Evolutionary conservation across 2,797 vertebrate species (phyloP), one percentile per base, ranked within the genome.

Genomic region (Alectoris magna): DNA sequence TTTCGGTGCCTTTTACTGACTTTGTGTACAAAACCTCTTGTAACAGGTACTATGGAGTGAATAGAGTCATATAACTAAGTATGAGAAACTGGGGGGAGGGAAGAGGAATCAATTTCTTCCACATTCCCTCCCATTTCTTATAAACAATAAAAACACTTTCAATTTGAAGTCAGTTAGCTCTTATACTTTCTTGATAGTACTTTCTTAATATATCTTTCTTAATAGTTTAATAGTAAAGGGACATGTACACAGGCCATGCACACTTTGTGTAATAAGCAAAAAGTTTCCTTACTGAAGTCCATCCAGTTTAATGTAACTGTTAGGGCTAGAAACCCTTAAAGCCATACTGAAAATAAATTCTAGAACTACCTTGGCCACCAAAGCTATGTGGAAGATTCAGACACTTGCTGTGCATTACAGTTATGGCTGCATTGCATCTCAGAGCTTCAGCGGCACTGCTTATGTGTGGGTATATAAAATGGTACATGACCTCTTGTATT

Each of bases 401-500:
- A 55, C 6, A 3, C 55, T 55, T 22, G 10, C 46, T 64, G 7
- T 23, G 21, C n/a, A 8, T 74, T 41, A 46, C 31, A 51, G 15
- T 24, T 44, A 7, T 16, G 56, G 34, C 31, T 80, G 36, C 26
- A 31, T 8, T 11, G 21, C 23, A 66, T 31, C 1, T 2, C 5
- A n/a, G 41, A 18, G 41, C 26, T 59, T 17, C 71, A 46, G 67
- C 12, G 18, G 43, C 19, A 8, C 22, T 24, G 22, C 56, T 58
- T 44, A 34, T 17, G 11, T 8, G 24, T 9, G 49, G 29, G n/a
- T 67, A 5, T 9, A 13, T 6, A 48, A 84, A 67, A 36, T 3
- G 7, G 59, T 55, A 29, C 0, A 0, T 6, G n/a, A 44, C 51
- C 58, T 22, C 29, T 11, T 55, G 22, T 8, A 36, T 31, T 60